Percentiles rank a stretch among this genome's conserved stretches.
Conservation (phyloP, 2,113 vertebrate genomes). For the Herpailurus yagouaroundi region DNA sequence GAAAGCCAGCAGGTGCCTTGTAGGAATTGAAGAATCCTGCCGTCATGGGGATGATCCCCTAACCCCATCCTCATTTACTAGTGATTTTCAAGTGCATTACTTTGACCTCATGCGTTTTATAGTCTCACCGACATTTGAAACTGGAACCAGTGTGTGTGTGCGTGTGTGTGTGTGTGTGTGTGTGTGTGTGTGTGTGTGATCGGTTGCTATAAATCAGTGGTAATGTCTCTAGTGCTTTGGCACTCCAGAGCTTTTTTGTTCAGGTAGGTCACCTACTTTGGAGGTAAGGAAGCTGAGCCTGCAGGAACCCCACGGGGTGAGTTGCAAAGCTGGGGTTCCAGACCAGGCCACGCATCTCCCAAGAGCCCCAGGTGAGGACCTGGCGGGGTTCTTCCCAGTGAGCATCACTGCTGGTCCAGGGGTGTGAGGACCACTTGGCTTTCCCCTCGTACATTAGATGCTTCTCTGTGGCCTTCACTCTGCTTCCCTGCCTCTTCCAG, state of each 20-base stretch:
- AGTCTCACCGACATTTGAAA: neutral
- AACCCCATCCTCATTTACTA: neutral
- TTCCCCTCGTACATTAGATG: neutral
- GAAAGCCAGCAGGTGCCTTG: neutral
- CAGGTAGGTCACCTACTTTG: neutral
- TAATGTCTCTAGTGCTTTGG: neutral
- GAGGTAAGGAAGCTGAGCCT: neutral
- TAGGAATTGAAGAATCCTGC: neutral
- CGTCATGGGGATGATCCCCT: rapidly evolving
- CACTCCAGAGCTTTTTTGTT: neutral
- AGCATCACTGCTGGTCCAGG: neutral
- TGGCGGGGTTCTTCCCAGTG: neutral
- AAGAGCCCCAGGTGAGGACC: neutral
- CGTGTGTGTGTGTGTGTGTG: neutral
- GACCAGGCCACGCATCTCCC: neutral
- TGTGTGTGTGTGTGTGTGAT: neutral
- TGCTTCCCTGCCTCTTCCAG: conserved; percentile 62
- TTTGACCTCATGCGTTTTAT: neutral
- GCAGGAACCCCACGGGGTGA: neutral
- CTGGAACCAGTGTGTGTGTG: neutral
- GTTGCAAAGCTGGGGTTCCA: neutral
- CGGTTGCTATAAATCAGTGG: neutral
- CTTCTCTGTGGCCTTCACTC: neutral
- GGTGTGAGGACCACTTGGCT: neutral
- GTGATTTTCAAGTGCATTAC: neutral